A percentile compares a stretch with the other conserved stretches of the same genome.
These are phyloP conservation scores for Tamandua tetradactyla DNA, from an alignment of 2,797 vertebrate genomes.

Conservation along the genomic window DNA sequence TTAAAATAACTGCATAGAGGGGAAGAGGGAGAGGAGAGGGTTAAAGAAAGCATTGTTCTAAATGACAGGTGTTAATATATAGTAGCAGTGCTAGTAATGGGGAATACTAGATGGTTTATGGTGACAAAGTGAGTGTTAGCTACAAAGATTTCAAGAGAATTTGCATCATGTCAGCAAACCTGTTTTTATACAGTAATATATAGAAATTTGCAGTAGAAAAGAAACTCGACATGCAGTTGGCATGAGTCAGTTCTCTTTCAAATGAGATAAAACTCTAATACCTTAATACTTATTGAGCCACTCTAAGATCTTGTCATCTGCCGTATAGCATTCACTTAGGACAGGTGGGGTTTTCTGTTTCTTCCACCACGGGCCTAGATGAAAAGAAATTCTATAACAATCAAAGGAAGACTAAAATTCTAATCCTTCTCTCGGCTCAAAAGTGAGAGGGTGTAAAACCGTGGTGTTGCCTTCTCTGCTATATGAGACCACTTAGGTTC, in stretches of 20 bases:
- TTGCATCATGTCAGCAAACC: neutral
- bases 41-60: neutral
- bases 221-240: neutral
- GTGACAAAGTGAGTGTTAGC: neutral
- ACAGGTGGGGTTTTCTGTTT: neutral
- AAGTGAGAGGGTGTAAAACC: constrained; percentile 41
- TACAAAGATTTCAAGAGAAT: neutral
- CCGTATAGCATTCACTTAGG: constrained; percentile 6
- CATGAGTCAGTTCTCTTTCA: constrained; percentile 18
- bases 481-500: neutral
- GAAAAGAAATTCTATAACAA: constrained; percentile 70
- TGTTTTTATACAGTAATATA: constrained; percentile 11
- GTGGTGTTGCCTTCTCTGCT: neutral
- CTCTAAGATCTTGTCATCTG: constrained; percentile 52
- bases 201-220: constrained; percentile 36
- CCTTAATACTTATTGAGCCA: constrained; percentile 61
- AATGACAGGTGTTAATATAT: neutral
- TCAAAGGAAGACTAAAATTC: constrained; percentile 65
- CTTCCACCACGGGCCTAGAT: constrained; percentile 25
- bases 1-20: neutral
- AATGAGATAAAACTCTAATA: constrained; percentile 63
- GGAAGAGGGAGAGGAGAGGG: neutral
- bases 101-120: neutral
- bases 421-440: constrained; percentile 61
- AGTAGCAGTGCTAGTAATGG: neutral